Evolutionary conservation across 2,888 invertebrate species (phyloP).

Genomic region (Plebejus melissa): DNA sequence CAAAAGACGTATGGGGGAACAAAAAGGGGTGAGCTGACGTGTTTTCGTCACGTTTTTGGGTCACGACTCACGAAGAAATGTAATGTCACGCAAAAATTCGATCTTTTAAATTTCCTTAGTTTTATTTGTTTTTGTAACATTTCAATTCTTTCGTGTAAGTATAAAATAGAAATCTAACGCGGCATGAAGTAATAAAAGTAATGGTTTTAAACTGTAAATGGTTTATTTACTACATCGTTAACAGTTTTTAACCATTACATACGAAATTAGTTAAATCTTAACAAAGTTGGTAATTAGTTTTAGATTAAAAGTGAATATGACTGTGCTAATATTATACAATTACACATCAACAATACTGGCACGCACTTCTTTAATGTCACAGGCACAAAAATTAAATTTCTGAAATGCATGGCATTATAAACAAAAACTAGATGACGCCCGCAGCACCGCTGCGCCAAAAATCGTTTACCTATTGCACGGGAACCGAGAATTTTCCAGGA

Average conservation of each 20-base stretch:
- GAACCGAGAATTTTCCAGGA: too few relatives aligned
- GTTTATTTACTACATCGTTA: background rate
- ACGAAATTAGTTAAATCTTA: background rate
- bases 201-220: background rate
- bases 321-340: too few relatives aligned
- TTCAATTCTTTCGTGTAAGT: background rate
- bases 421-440: too few relatives aligned
- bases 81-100: conserved; percentile 29
- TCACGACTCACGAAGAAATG: conserved; percentile 55
- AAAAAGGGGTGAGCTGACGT: conserved; percentile 48
- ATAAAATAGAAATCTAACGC: background rate
- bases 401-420: too few relatives aligned
- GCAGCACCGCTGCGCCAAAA: too few relatives aligned
- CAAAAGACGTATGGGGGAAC: conserved; percentile 30
- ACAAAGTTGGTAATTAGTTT: too few relatives aligned
- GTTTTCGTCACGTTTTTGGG: conserved; percentile 57
- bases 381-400: too few relatives aligned
- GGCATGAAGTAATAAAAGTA: background rate
- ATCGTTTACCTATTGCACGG: too few relatives aligned
- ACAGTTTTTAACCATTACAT: background rate
- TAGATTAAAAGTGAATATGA: too few relatives aligned
- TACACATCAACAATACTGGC: too few relatives aligned
- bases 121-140: conserved; percentile 7
- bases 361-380: too few relatives aligned
- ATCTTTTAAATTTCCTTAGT: background rate